Percentiles rank a stretch among this genome's conserved stretches.
phyloP scores from a whole-genome alignment of 1,140 invertebrate species.

The Copidosoma floridanum region DNA sequence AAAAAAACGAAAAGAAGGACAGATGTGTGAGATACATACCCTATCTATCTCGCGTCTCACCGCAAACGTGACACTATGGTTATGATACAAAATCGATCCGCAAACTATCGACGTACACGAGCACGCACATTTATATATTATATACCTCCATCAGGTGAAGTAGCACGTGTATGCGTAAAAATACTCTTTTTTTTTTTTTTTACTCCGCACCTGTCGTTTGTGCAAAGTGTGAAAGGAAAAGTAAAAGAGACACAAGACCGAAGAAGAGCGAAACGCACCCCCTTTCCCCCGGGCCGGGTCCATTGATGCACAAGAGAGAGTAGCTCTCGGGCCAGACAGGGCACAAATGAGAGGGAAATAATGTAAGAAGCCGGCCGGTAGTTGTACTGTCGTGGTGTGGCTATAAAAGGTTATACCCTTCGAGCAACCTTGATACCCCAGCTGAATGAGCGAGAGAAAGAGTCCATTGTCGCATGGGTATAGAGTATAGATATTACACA shows the following conservation, averaged over 20 bases:
- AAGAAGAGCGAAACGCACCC: background rate
- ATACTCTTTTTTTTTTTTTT: no score
- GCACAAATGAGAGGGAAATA: constrained; percentile 21
- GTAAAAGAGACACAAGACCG: background rate
- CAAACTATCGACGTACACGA: background rate
- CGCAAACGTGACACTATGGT: constrained; percentile 24
- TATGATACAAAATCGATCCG: constrained; percentile 17
- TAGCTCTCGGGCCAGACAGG: no score
- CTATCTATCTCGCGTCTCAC: constrained; percentile 5
- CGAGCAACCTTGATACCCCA: constrained; percentile 47
- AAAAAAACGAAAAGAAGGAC: background rate
- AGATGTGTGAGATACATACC: background rate
- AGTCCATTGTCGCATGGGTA: no score
- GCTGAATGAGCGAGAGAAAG: constrained; percentile 32
- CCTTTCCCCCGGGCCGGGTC: no score
- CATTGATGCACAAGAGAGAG: no score
- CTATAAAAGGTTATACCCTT: constrained; percentile 35
- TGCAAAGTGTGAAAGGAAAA: no score
- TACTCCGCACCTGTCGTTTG: background rate
- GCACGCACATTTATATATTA: background rate
- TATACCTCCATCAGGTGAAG: no score
- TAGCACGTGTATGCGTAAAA: no score
- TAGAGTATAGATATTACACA: no score
- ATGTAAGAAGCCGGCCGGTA: constrained; percentile 9
- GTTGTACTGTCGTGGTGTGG: background rate